Evolutionary conservation across 2,888 invertebrate genomes (phyloP).

Genomic region (Athetis lepigone): DNA sequence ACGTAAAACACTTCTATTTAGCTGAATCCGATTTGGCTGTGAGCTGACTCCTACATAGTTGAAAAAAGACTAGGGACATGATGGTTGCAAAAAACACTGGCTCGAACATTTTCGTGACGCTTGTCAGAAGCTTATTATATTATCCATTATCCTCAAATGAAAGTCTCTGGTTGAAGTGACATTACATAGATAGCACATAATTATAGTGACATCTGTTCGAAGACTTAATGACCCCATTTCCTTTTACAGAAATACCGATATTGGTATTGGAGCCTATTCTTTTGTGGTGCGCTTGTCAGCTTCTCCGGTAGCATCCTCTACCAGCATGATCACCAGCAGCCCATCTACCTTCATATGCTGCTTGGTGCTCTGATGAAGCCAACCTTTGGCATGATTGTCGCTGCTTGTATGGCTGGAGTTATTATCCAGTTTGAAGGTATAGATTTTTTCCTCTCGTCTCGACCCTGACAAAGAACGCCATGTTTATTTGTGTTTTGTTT

Average conservation of each 20-base stretch:
- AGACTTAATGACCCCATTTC: background rate
- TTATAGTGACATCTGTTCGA: too few relatives aligned
- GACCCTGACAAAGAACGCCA: too few relatives aligned
- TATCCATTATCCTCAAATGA: too few relatives aligned
- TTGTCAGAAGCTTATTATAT: too few relatives aligned
- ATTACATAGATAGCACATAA: too few relatives aligned
- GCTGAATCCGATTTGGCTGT: too few relatives aligned
- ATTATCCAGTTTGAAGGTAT: background rate
- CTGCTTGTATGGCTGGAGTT: constrained; percentile 3
- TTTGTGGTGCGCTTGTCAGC: constrained; percentile 20
- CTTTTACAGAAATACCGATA: constrained; percentile 70
- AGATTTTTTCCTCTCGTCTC: background rate
- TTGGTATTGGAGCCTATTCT: constrained; percentile 64
- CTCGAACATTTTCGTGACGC: too few relatives aligned
- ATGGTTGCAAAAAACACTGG: too few relatives aligned
- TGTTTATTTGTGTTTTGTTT: background rate
- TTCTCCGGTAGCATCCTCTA: constrained; percentile 66
- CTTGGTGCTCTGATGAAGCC: constrained; percentile 67
- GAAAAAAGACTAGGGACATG: too few relatives aligned
- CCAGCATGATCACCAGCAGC: constrained; percentile 38
- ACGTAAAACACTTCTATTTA: too few relatives aligned
- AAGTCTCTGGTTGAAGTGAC: too few relatives aligned
- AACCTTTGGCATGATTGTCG: constrained; percentile 56
- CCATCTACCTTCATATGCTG: constrained; percentile 49
- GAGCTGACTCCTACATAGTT: too few relatives aligned